Evolutionary conservation across 2,888 invertebrate genomes (phyloP), one percentile per base, ranked within the genome.

Genomic region (Strigamia crassipes): DNA sequence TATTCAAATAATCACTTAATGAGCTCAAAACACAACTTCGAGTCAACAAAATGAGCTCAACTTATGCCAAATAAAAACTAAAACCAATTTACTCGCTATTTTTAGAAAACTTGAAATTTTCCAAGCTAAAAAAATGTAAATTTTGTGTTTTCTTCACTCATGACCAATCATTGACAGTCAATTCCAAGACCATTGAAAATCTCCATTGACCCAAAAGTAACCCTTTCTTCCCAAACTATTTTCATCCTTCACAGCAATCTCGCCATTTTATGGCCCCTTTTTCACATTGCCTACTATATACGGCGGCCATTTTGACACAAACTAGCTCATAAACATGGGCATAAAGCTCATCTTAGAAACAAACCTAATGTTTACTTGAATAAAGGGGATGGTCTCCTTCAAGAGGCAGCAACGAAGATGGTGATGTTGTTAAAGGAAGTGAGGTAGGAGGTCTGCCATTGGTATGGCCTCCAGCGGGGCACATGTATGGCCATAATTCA

Each of bases 391-490:
- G 66, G 23, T 23, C 27, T 66, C 66, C 31, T 66, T 66, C 66
- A 66, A 66, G 66, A 66, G 66, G 31, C 61, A 66, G 31, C 66
- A 66, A 27, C 23, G 27, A 66, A 66, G 66, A 66, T 27, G 66
- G 66, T 15, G 66, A 66, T 66, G 66, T 66, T 66, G 66, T 66
- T 66, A 66, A 66, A 66, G 66, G 66, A 66, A 66, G 66, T 66
- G 66, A 66, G 66, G 66, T 66, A 66, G 66, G 66, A 66, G 66
- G 66, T 66, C 66, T 66, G 66, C 66, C 66, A 66, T 66, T 66
- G 66, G 66, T 66, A 66, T 66, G 66, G 66, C 66, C 66, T 66
- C 66, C 66, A 66, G 66, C 66, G 27, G 66, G 27, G 66, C 23
- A 31, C 66, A 66, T 66, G 66, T 66, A 66, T 66, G 66, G 66